Evolutionary conservation across 2,797 vertebrate species (phyloP).

Genomic region (Mastacembelus armatus): DNA sequence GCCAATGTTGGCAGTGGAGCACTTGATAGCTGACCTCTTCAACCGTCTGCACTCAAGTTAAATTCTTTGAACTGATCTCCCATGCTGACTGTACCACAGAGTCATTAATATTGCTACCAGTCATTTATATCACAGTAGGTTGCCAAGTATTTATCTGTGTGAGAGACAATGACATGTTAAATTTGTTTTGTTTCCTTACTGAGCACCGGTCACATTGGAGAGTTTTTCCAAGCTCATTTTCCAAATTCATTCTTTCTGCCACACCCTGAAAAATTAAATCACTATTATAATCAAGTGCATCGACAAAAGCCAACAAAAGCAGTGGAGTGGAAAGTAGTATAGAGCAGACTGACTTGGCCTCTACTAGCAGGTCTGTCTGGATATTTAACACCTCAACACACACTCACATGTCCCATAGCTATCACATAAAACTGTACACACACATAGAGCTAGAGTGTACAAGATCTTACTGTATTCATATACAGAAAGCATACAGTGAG

Average conservation of each 20-base stretch:
- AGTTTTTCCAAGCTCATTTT: conserved; percentile 29
- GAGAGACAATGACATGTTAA: conserved; percentile 33
- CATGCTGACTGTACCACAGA: conserved; percentile 29
- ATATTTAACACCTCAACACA: conserved; percentile 31
- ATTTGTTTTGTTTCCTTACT: conserved; percentile 21
- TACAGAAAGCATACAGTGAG: no score
- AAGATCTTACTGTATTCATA: no score
- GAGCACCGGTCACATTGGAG: conserved; percentile 15
- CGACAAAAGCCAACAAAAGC: conserved; percentile 42
- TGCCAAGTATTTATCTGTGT: conserved; percentile 31
- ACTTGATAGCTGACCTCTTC: conserved; percentile 68
- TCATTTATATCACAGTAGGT: conserved; percentile 38
- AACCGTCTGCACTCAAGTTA: conserved; percentile 52
- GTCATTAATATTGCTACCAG: conserved; percentile 60
- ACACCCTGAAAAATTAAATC: conserved; percentile 41
- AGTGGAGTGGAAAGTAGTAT: conserved; percentile 44
- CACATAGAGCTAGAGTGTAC: not conserved
- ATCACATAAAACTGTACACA: not conserved
- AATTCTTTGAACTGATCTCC: no score
- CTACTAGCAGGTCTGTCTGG: conserved; percentile 23
- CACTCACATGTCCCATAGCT: not conserved
- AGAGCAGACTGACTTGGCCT: conserved; percentile 37
- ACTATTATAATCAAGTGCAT: conserved; percentile 52
- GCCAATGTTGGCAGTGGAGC: conserved; percentile 58
- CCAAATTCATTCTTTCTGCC: not conserved